phyloP scores from a whole-genome alignment of 2,888 invertebrate species.

The Zelleria hepariella region DNA sequence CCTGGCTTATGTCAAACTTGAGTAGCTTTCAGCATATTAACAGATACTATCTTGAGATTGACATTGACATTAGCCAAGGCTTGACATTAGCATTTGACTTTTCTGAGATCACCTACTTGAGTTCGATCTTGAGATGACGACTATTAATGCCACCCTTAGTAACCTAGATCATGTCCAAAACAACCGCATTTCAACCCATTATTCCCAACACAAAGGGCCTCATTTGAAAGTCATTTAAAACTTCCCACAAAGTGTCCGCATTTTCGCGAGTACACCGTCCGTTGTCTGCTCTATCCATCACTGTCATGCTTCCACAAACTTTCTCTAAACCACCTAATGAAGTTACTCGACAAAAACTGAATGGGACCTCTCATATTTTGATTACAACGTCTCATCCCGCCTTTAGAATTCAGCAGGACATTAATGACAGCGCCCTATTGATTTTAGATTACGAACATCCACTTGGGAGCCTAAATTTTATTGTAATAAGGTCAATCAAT shows the following conservation, averaged over 20 bases:
- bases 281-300: constrained; percentile 30
- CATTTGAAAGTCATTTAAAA: not conserved
- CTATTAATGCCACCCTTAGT: not conserved
- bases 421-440: not conserved
- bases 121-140: too few relatives aligned
- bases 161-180: not conserved
- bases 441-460: not conserved
- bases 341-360: constrained; percentile 26
- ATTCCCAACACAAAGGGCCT: not conserved
- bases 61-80: too few relatives aligned
- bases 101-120: too few relatives aligned
- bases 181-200: not conserved
- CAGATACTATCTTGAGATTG: too few relatives aligned
- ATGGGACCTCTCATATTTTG: constrained; percentile 7
- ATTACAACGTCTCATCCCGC: not conserved
- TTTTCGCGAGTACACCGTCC: not conserved
- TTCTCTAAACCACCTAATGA: constrained; percentile 21
- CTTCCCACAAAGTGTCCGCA: not conserved
- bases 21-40: too few relatives aligned
- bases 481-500: constrained; percentile 1
- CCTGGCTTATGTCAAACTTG: too few relatives aligned
- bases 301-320: constrained; percentile 21
- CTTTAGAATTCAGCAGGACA: not conserved
- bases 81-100: too few relatives aligned
- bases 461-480: not conserved